Conservation (phyloP, 1,140 invertebrate genomes). For the Tigriopus japonicus region DNA sequence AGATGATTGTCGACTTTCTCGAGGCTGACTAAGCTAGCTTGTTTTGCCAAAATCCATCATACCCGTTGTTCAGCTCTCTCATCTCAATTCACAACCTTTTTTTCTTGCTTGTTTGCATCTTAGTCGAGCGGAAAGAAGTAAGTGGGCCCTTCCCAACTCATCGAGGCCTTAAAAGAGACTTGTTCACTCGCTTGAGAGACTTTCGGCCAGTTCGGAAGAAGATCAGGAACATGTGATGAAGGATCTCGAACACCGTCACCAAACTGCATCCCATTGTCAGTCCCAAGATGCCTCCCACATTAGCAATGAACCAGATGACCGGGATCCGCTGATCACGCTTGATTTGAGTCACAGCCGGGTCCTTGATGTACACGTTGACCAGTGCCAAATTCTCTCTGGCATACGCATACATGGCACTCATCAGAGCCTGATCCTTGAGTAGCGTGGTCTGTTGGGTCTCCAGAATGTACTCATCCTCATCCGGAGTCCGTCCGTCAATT, state of each 20-base stretch:
- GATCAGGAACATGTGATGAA: constrained; percentile 8
- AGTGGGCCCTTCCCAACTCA: not conserved
- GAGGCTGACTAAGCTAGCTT: no score
- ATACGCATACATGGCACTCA: not conserved
- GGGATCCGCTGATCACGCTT: constrained; percentile 11
- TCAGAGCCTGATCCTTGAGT: no score
- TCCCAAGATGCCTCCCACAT: constrained; percentile 11
- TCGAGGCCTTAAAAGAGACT: not conserved
- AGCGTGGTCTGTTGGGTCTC: no score
- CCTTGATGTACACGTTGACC: constrained; percentile 12
- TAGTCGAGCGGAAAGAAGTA: no score
- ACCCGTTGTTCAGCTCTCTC: no score
- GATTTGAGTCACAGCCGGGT: constrained; percentile 12
- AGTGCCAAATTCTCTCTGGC: constrained; percentile 1
- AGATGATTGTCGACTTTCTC: no score
- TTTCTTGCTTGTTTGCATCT: no score
- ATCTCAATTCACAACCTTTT: no score
- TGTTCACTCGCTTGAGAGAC: not conserved
- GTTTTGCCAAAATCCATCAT: no score
- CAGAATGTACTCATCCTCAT: no score
- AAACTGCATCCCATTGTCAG: constrained; percentile 12
- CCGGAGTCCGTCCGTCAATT: no score
- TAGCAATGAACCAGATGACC: constrained; percentile 13
- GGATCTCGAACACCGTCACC: constrained; percentile 11
- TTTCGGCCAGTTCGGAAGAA: constrained; percentile 4